These are phyloP conservation scores for Drosophila tanythrix DNA, from an alignment of 2,888 invertebrate genomes.

Conservation along the genomic window DNA sequence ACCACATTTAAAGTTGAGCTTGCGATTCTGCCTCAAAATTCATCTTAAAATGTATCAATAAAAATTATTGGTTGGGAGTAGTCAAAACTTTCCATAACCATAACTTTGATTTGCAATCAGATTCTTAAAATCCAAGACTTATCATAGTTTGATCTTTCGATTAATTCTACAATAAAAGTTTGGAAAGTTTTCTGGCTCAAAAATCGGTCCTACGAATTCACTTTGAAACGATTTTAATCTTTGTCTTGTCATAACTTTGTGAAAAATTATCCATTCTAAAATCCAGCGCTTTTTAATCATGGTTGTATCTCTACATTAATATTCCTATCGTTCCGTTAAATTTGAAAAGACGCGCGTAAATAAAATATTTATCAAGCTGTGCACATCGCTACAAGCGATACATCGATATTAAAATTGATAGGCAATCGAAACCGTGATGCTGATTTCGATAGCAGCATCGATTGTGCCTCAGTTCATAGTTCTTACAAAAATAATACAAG, in stretches of 20 bases:
- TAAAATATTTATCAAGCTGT: neutral
- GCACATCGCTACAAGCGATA: neutral
- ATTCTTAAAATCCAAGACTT: neutral
- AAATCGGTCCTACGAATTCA: no score
- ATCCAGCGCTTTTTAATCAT: neutral
- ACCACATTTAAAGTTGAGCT: neutral
- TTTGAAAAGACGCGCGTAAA: neutral
- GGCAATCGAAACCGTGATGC: conserved; percentile 1
- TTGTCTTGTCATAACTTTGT: no score
- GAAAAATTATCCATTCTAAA: neutral
- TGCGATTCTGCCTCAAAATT: neutral
- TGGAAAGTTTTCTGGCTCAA: neutral
- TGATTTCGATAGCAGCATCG: conserved; percentile 39
- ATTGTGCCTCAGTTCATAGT: conserved; percentile 47
- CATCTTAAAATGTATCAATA: neutral
- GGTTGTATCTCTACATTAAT: neutral
- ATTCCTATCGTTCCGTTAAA: neutral
- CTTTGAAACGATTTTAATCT: no score
- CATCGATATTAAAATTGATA: conserved; percentile 27
- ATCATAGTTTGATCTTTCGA: neutral
- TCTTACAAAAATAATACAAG: conserved; percentile 40
- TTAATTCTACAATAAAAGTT: neutral
- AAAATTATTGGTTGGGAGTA: neutral
- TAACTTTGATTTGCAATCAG: neutral
- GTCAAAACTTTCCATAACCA: neutral